Base-by-base conservation (phyloP, 2,797 vertebrate genomes). In the Mustela erminea region DNA sequence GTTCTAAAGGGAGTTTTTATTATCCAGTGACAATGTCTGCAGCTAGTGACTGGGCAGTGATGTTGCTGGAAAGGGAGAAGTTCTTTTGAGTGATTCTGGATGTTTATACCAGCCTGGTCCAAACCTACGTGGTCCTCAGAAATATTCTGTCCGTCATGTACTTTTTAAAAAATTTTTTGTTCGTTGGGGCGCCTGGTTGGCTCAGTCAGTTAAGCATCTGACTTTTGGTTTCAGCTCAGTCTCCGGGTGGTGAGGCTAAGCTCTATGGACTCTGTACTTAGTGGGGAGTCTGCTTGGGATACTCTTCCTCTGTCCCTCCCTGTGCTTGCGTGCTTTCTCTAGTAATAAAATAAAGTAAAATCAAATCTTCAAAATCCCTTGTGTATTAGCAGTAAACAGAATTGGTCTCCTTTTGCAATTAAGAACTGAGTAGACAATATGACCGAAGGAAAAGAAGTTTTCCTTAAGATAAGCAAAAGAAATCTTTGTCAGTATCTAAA, bases 361-460 rank as follows among this genome's bases (percentile, higher is more conserved):
- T 35, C 66, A 68, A 38, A 68, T 21, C n/a, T 35, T 68, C 35
- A 90, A 54, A 66, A 60, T 54, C 60, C 81, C 25, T 49, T 70
- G 13, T 90, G 77, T 77, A 23, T 90, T 49, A 87, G 87, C 86
- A 92, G 49, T 87, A 87, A 87, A 23, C 56, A 62, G 64, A 21
- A 6, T 84, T 80, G 32, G 15, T 87, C 82, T 95, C 52, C 23
- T 68, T 74, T 89, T 96, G 58, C 46, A 82, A 82, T 75, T 77
- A 96, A 95, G 43, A 96, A 86, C 12, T 83, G 38, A 94, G 52
- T 23, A 96, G 68, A 86, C n/a, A 84, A 72, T 35, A 86, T 70
- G 43, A 87, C 3, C 17, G 49, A 85, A 96, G 29, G 41, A 89
- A 94, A 92, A 75, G 49, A 54, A 82, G 9, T 56, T 80, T 92